Evolutionary conservation across 2,113 vertebrate genomes (phyloP).

Genomic region (Cynocephalus volans): DNA sequence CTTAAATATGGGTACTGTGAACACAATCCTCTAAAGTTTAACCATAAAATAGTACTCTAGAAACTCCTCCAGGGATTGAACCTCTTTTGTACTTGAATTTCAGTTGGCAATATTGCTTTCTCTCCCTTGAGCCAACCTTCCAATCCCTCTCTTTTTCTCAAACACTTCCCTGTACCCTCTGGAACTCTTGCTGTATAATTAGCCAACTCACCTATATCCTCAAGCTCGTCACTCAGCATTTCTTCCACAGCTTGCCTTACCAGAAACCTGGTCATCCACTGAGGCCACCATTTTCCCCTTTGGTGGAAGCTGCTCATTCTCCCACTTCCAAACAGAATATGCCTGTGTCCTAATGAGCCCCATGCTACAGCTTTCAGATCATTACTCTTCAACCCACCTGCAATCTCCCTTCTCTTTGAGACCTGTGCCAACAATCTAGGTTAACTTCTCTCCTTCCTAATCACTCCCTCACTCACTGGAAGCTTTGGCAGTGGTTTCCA

Average conservation of each 20-base stretch:
- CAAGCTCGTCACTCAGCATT: neutral
- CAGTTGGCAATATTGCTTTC: neutral
- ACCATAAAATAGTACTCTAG: neutral
- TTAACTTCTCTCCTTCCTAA: neutral
- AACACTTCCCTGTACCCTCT: neutral
- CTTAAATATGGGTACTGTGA: neutral
- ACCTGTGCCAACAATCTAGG: neutral
- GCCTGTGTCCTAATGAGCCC: neutral
- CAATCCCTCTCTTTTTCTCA: neutral
- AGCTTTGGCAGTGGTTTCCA: neutral
- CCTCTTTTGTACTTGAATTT: constrained; percentile 7
- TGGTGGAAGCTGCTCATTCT: neutral
- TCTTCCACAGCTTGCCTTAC: neutral
- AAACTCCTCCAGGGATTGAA: neutral
- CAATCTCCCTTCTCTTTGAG: neutral
- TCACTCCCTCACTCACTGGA: neutral
- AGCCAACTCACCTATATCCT: neutral
- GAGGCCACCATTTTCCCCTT: neutral
- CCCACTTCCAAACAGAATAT: neutral
- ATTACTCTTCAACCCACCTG: neutral
- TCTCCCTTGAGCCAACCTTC: neutral
- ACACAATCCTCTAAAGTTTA: neutral
- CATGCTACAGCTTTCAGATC: neutral
- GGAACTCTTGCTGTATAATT: neutral
- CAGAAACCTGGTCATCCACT: neutral